Evolutionary conservation across 2,797 vertebrate species (phyloP), one percentile per base, ranked within the genome.

Genomic region (Hydrocynus forskahlii): DNA sequence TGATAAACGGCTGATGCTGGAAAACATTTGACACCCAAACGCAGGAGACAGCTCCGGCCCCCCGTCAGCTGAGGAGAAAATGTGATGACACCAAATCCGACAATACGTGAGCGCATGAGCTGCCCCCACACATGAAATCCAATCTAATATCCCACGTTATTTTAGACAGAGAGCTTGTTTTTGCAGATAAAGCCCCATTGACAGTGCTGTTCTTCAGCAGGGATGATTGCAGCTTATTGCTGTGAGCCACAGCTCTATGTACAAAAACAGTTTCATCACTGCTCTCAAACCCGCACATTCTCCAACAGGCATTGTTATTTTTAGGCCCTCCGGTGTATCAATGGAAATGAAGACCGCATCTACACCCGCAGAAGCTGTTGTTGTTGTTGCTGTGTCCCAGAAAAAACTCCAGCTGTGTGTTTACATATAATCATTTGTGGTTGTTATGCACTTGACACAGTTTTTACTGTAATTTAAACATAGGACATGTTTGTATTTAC

Each of bases 161-260:
- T 75, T 75, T 76, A 79, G 70, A 79, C 57, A 76, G 60, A 76
- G 75, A 62, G 62, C 76, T 82, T 69, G 71, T 85, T 83, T 79
- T 59, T 70, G 16, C 52, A 79, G 48, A 78, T 78, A 75, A 80
- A 80, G 70, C 73, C 21, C 40, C 1, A 17, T 50, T 54, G 79
- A 79, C 59, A 80, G 79, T 85, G 87, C 71, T 59, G 75, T 91
- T 88, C 86, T 81, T 88, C 85, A 90, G 81, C 40, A 43, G 86
- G 84, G 89, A 91, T 89, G 88, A 91, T 87, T 87, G 86, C 81
- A 86, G 89, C 85, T 91, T 89, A 90, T 89, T 89, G 88, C 86
- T 84, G 87, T 83, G 68, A 83, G 66, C 66, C 29, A 13, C 29
- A 59, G 52, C 71, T 72, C 50, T 35, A 13, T 7, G 71, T 67